Conservation (phyloP, 2,113 vertebrate genomes). For the Clarias gariepinus region DNA sequence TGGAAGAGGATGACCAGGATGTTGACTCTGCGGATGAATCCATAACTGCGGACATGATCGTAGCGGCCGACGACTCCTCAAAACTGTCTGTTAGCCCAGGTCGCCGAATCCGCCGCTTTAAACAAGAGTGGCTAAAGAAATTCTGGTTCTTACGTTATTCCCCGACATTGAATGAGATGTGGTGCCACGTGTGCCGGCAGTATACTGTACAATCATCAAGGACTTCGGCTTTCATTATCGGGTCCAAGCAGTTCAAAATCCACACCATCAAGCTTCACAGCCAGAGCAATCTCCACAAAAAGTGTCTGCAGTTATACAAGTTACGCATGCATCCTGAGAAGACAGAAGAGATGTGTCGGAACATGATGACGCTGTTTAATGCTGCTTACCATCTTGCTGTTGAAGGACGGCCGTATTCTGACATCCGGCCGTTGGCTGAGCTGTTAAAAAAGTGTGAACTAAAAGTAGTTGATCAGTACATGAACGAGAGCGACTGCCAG, state of each 20-base stretch:
- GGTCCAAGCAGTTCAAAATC: slow-evolving; percentile 98
- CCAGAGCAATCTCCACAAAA: slow-evolving; percentile 98
- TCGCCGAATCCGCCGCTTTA: slow-evolving; percentile 90
- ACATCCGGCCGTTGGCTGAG: slow-evolving; percentile 89
- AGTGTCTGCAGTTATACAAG: slow-evolving; percentile 97
- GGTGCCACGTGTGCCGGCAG: slow-evolving; percentile 97
- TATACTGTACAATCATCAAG: slow-evolving; percentile 95
- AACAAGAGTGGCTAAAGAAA: slow-evolving; percentile 97
- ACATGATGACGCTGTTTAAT: slow-evolving; percentile 93
- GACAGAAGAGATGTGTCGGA: slow-evolving; percentile 96
- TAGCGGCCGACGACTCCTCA: slow-evolving; percentile 82
- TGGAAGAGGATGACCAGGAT: slow-evolving; percentile 93
- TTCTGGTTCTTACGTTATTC: slow-evolving; percentile 98
- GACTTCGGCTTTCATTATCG: slow-evolving; percentile 94
- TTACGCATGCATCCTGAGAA: slow-evolving; percentile 97
- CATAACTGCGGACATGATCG: slow-evolving; percentile 83
- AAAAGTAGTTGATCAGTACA: slow-evolving; percentile 95
- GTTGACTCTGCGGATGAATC: slow-evolving; percentile 94
- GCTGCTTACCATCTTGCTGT: slow-evolving; percentile 90
- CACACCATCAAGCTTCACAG: slow-evolving; percentile 98
- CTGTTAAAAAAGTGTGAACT: slow-evolving; percentile 94
- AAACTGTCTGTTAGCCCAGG: slow-evolving; percentile 80
- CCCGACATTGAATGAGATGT: slow-evolving; percentile 93
- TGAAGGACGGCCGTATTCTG: slow-evolving; percentile 89
- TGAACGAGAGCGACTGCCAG: slow-evolving; percentile 95